Evolutionary conservation across 2,888 invertebrate genomes (phyloP).

Genomic region (Drosophila algonquin): DNA sequence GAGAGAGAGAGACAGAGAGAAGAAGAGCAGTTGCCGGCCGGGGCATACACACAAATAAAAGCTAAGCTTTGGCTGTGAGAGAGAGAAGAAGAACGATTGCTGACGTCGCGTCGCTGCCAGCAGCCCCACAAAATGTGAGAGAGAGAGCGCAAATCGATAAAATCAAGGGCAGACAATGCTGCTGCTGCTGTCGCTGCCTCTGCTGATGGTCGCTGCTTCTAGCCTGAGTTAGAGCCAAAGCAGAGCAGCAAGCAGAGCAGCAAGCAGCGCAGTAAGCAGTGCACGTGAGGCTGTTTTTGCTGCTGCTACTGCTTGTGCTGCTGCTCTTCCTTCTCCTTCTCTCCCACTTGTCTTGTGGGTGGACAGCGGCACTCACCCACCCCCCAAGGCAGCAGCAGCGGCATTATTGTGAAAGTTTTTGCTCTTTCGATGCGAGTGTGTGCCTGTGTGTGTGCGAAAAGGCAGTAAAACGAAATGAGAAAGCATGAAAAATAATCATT

Average conservation of each 20-base stretch:
- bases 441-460: slow-evolving; percentile 13
- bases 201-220: slow-evolving; percentile 29
- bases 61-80: slow-evolving; percentile 55
- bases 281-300: slow-evolving; percentile 61
- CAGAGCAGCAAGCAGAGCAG: slow-evolving; percentile 44
- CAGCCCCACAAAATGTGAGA: slow-evolving; percentile 59
- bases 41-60: slow-evolving; percentile 34
- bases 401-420: slow-evolving; percentile 69
- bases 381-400: slow-evolving; percentile 35
- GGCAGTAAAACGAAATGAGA: slow-evolving; percentile 74
- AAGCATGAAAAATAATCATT: slow-evolving; percentile 75
- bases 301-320: not conserved
- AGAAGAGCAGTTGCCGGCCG: slow-evolving; percentile 38
- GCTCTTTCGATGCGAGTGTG: slow-evolving; percentile 33
- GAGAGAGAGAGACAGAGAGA: slow-evolving; percentile 13
- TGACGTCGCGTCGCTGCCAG: slow-evolving; percentile 42
- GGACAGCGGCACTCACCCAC: slow-evolving; percentile 17
- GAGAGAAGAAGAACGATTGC: slow-evolving; percentile 12
- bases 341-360: slow-evolving; percentile 28
- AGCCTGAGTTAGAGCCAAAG: slow-evolving; percentile 12
- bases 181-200: slow-evolving; percentile 26
- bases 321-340: slow-evolving; percentile 12
- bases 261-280: slow-evolving; percentile 43
- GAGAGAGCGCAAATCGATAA: slow-evolving; percentile 82
- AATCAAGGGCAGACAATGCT: slow-evolving; percentile 84